These are phyloP conservation scores for Campoletis raptor DNA, from an alignment of 2,888 invertebrate genomes.

Conservation along the genomic window DNA sequence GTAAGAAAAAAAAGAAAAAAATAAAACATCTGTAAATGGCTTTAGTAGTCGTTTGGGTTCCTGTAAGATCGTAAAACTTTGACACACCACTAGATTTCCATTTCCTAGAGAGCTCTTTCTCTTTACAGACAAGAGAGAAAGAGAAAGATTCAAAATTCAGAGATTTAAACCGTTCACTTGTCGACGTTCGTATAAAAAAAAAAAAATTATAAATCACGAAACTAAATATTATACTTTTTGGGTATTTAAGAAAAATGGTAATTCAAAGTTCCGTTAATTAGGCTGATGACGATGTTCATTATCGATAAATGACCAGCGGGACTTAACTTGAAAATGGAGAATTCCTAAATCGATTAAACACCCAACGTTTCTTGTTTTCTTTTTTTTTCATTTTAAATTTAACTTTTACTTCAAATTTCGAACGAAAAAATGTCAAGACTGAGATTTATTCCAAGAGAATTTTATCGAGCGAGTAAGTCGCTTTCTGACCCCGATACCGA, in stretches of 20 bases:
- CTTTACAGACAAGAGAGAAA: neutral
- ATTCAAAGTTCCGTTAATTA: conserved; percentile 1
- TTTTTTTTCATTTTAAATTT: neutral
- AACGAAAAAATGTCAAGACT: neutral
- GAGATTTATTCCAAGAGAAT: conserved; percentile 16
- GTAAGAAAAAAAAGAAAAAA: conserved; percentile 42
- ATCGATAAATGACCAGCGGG: conserved; percentile 25
- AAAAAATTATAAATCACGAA: conserved; percentile 18
- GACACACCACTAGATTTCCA: conserved; percentile 53
- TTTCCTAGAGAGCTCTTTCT: conserved; percentile 30
- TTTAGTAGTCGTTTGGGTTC: conserved; percentile 29
- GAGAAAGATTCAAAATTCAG: neutral
- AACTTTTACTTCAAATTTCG: neutral
- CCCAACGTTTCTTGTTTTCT: neutral
- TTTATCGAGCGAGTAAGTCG: conserved; percentile 29
- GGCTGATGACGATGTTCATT: neutral
- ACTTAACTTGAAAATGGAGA: neutral
- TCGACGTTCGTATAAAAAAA: conserved; percentile 1
- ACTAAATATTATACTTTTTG: neutral
- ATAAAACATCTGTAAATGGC: neutral
- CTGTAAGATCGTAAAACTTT: conserved; percentile 45
- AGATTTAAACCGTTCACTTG: neutral
- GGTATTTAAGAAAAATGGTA: neutral
- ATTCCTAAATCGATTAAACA: neutral
- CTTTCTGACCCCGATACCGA: conserved; percentile 32